Percentiles rank a stretch among this genome's conserved stretches.
These are phyloP conservation scores for Caradrina clavipalpis DNA, from an alignment of 2,888 invertebrate species.

Conservation along the genomic window DNA sequence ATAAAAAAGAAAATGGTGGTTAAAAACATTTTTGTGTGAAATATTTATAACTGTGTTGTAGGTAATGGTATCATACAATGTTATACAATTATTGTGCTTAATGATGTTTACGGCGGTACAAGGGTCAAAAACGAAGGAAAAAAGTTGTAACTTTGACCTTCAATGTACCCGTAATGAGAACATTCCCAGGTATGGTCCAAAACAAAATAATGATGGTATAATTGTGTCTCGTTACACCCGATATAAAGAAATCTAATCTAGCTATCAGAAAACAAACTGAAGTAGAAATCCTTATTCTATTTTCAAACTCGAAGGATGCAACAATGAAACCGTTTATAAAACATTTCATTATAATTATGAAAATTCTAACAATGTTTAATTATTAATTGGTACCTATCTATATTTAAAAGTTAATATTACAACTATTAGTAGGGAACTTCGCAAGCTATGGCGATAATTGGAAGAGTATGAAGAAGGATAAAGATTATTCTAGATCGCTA, in stretches of 20 bases:
- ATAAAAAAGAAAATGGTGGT: no score
- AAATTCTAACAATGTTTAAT: slow-evolving; percentile 16
- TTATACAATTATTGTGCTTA: no score
- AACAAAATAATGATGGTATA: no score
- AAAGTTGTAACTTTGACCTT: no score
- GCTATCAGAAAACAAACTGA: slow-evolving; percentile 15
- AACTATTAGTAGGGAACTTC: slow-evolving; percentile 1
- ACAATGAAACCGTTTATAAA: slow-evolving; percentile 20
- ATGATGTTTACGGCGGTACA: no score
- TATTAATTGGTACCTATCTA: slow-evolving; percentile 21
- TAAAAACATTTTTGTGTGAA: no score
- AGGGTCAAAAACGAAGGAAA: no score
- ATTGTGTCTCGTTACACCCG: no score
- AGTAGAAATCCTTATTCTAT: slow-evolving; percentile 28
- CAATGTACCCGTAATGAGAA: no score
- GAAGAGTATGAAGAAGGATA: slow-evolving; percentile 9
- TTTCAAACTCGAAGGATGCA: slow-evolving; percentile 28
- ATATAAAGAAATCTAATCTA: neutral
- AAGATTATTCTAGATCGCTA: neutral
- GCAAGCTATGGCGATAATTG: neutral
- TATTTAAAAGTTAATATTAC: slow-evolving; percentile 1
- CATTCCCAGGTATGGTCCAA: no score
- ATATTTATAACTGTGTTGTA: no score
- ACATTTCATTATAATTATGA: slow-evolving; percentile 7
- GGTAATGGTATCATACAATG: no score